Percentiles rank a stretch among this genome's conserved stretches.
Conservation (phyloP, 2,113 vertebrate genomes). For the Cavia aperea region DNA sequence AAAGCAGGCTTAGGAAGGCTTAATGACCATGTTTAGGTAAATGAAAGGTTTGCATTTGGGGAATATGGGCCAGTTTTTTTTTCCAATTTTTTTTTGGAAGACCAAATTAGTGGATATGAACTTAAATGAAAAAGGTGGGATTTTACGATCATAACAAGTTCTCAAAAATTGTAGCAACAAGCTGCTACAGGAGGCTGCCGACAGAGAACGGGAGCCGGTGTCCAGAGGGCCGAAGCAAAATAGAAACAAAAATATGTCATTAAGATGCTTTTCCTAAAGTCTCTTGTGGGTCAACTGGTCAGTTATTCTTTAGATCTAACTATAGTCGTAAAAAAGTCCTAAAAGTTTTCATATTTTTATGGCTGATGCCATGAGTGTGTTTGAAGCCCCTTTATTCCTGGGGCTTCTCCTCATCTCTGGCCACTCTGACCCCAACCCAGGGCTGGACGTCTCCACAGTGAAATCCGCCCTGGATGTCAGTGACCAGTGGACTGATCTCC, state of each 20-base stretch:
- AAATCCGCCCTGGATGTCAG: not conserved
- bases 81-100: constrained; percentile 1
- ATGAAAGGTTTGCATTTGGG: not conserved
- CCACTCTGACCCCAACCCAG: not conserved
- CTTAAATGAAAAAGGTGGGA: constrained; percentile 48
- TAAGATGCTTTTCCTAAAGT: not conserved
- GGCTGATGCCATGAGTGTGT: not conserved
- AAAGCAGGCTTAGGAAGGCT: not conserved
- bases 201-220: not conserved
- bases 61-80: not conserved
- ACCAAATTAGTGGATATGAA: constrained; percentile 26
- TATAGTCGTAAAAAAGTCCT: not conserved
- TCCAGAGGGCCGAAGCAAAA: not conserved
- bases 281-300: not conserved
- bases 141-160: not conserved
- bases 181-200: not conserved
- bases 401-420: not conserved
- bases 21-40: constrained; percentile 11
- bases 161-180: not conserved
- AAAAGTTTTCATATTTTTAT: not conserved
- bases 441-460: not conserved
- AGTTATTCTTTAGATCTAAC: not conserved
- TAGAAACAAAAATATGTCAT: not conserved
- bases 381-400: not conserved
- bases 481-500: not conserved